A percentile compares a stretch with the other conserved stretches of the same genome.
Evolutionary conservation across 2,888 invertebrate genomes (phyloP).

Genomic region (Heliconius ethilla): DNA sequence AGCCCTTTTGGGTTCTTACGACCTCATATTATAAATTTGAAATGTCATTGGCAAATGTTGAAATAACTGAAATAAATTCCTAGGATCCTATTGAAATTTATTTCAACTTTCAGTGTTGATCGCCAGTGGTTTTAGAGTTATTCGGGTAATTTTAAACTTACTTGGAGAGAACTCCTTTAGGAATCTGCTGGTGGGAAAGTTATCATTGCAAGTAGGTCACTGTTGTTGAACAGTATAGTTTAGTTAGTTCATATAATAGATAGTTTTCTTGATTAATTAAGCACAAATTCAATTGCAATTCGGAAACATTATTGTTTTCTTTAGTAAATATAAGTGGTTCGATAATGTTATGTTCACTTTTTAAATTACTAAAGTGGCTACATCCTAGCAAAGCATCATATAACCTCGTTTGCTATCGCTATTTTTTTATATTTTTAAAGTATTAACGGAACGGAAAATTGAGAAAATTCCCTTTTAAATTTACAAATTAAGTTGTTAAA

Average conservation of each 20-base stretch:
- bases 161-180: neutral
- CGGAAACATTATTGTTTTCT: neutral
- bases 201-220: neutral
- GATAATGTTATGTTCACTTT: neutral
- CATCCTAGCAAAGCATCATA: no score
- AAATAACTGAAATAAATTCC: neutral
- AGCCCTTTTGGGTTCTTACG: no score
- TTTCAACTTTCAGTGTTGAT: neutral
- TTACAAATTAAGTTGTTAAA: no score
- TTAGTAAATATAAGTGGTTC: neutral
- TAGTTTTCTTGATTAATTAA: neutral
- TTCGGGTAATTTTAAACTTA: neutral
- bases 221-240: neutral
- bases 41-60: neutral
- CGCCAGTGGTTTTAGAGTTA: slow-evolving; percentile 2
- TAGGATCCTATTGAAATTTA: neutral
- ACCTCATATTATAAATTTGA: neutral
- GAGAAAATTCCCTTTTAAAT: no score
- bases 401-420: no score
- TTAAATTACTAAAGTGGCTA: neutral
- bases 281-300: neutral
- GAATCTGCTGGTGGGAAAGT: neutral
- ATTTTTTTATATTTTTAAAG: no score
- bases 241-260: no score
- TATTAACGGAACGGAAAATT: no score